Evolutionary conservation across 2,113 vertebrate species (phyloP), one percentile per base, ranked within the genome.

Genomic region (Lycocorax pyrrhopterus): DNA sequence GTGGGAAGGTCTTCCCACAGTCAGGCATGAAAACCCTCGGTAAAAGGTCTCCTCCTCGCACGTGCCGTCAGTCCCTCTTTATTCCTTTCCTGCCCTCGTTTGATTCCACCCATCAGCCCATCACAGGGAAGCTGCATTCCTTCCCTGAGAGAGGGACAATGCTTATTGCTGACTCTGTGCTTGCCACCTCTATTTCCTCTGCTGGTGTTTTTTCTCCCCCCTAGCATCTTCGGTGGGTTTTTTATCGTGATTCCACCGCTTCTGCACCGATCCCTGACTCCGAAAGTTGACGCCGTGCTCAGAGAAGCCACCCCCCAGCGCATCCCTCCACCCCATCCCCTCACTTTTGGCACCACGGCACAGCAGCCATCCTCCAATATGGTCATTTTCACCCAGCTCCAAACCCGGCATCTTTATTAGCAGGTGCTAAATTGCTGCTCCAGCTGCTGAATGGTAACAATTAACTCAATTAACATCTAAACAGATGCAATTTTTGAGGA

Each of bases 401-500:
- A 6, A 71, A 35, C 74, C 6, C 22, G 15, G n/a, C 23, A 79
- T 90, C 97, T 89, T 96, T 90, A 90, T 96, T 80, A 97, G 97
- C 98, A 98, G 97, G 97, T 96, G 97, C 96, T 94, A 93, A 96
- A 97, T 93, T 97, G 96, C 96, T 25, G 56, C 95, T 97, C 97
- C 98, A 98, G 97, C 97, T 97, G 97, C 97, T 89, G 95, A 94
- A 97, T 84, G 81, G 87, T 82, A 89, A 97, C 97, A 97, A 98
- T 98, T 97, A 98, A 92, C 96, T 89, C 96, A 92, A 96, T 97
- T 96, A 97, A 96, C 95, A 89, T 96, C 88, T 43, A 92, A 96
- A 97, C 98, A 97, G 97, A 97, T 98, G 97, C 97, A 96, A 97
- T 97, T 98, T 98, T 87, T 93, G 96, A 97, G 97, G 97, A 97